phyloP scores from a whole-genome alignment of 2,113 vertebrate species.

The Sylvilagus bachmani region DNA sequence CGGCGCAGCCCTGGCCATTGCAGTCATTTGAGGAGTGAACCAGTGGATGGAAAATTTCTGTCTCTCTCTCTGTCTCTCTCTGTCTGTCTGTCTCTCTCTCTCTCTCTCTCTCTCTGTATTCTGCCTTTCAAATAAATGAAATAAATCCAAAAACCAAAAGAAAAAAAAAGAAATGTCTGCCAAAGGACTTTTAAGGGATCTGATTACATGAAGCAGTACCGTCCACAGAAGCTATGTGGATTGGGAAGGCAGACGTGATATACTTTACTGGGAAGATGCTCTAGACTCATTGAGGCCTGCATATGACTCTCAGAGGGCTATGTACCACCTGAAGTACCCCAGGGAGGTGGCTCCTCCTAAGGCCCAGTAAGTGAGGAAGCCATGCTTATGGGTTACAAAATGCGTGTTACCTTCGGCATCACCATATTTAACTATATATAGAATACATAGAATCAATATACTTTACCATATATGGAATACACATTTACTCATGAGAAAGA shows the following conservation, averaged over 20 bases:
- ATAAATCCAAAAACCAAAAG: no score
- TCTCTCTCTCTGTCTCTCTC: no score
- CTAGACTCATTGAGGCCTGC: neutral
- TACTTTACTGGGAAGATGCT: neutral
- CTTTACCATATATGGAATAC: neutral
- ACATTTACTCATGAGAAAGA: neutral
- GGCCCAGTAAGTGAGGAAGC: neutral
- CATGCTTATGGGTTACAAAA: neutral
- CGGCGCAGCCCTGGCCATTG: no score
- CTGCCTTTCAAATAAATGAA: no score
- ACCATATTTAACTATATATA: neutral
- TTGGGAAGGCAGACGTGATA: neutral
- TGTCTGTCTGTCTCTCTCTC: no score
- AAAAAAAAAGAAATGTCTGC: neutral
- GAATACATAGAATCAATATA: neutral
- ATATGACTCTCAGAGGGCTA: neutral
- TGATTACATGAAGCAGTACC: neutral
- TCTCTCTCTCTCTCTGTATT: no score
- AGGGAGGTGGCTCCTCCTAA: neutral
- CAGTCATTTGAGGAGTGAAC: no score
- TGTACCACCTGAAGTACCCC: neutral
- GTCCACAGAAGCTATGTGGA: neutral
- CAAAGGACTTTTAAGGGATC: neutral
- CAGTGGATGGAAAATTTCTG: no score
- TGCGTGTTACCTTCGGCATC: neutral